Evolutionary conservation across 1,140 invertebrate species (phyloP), one percentile per base, ranked within the genome.

Genomic region (Lepidurus apus): DNA sequence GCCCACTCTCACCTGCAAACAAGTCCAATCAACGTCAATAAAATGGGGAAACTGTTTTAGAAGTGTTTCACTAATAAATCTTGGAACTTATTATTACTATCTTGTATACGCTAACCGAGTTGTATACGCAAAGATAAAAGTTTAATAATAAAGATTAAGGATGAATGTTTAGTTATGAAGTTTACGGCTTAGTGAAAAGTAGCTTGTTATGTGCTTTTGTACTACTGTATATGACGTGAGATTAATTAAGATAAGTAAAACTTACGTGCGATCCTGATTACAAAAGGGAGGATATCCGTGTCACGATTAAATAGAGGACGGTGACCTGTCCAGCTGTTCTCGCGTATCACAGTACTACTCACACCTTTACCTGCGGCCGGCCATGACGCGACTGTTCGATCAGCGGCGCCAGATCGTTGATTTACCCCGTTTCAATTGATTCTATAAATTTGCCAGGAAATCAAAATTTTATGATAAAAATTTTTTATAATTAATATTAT

Each of bases 361-460:
- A 65, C 53, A 65, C 53, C 53, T 65, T 65, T 65, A 65, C 53
- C 53, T 65, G 53, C 53, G 53, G 53, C 53, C 53, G 53, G 53
- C 53, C 53, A 65, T 65, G 53, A 65, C 53, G 53, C 53, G 53
- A 65, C 53, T 65, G 53, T 21, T 13, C 17, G 13, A 21, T 21
- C 53, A 21, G 21, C 53, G 53, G n/a, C 53, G 53, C 53, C 53
- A 65, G 53, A 13, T 65, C 7, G 34, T 34, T 34, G 34, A 34
- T 34, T 34, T 34, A 4, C 34, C 34, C 34, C 34, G 0, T 34
- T 34, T 34, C 34, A 34, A 34, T 34, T 34, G 34, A 34, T 34
- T 34, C 2, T 34, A 34, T 34, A 34, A 3, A 34, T 34, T 34
- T 34, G 2, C 34, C 34, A 34, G 34, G 2, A 34, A 34, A 34